These are phyloP conservation scores for Margaritifera margaritifera DNA, from an alignment of 2,888 invertebrate genomes.

Conservation along the genomic window DNA sequence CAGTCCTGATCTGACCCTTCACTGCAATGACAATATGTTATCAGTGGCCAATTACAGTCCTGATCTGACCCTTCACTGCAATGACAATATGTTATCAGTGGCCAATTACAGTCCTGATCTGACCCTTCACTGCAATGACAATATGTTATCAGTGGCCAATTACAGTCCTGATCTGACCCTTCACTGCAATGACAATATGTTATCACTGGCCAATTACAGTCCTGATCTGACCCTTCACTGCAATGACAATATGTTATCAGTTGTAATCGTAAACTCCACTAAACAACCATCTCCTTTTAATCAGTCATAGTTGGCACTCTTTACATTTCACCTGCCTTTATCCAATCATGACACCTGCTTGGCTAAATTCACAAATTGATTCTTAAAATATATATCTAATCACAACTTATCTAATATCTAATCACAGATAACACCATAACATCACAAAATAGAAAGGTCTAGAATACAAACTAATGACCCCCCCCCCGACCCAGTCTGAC, in stretches of 20 bases:
- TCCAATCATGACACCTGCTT: no score
- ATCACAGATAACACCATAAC: background rate
- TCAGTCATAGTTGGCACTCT: no score
- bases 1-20: constrained; percentile 70
- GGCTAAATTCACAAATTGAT: no score
- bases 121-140: constrained; percentile 63
- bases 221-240: constrained; percentile 71
- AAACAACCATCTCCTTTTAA: no score
- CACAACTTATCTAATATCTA: no score
- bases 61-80: constrained; percentile 70
- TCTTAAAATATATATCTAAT: no score
- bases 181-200: constrained; percentile 45
- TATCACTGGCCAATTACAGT: constrained; percentile 68
- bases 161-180: constrained; percentile 70
- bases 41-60: constrained; percentile 69
- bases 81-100: constrained; percentile 33
- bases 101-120: constrained; percentile 71
- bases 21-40: constrained; percentile 44
- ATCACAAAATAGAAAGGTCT: background rate
- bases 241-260: no score
- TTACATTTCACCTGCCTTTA: no score
- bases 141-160: constrained; percentile 62
- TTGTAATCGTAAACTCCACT: no score
- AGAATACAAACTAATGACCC: no score
- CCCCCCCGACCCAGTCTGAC: no score